Evolutionary conservation across 2,797 vertebrate species (phyloP), one percentile per base, ranked within the genome.

Genomic region (Etheostoma perlongum): DNA sequence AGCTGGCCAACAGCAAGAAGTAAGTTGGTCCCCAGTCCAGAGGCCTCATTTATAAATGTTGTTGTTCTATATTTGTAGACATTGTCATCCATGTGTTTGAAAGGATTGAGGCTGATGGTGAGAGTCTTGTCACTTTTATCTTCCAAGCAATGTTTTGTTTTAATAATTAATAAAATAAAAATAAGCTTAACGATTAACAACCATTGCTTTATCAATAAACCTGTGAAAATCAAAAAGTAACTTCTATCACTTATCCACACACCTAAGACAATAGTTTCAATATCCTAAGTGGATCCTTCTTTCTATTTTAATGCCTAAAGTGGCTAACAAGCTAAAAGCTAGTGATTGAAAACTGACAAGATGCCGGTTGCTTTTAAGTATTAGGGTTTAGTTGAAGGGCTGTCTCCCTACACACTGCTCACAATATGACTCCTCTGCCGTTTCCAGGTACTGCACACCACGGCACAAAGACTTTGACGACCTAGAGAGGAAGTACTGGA

Each of bases 401-500:
- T 0, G 2, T 14, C 0, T 68, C 42, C 25, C 23, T 33, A 44
- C 18, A 58, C 16, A 13, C 3, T 48, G 40, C 51, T 75, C 15
- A 80, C 40, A 70, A 0, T 33, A 30, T 30, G 0, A 67, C 61
- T 36, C 13, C n/a, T 74, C 21, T 49, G 60, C n/a, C 44, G 0
- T 67, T 69, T 72, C 65, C 87, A 99, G 98, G 94, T 99, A 99
- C 84, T 99, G 97, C 87, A 99, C 98, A 6, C 98, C 98, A 0
- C 96, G 95, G 1, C 98, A 99, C 88, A 98, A 99, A 88, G 97
- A 98, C 83, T 99, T 99, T 23, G 98, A 99, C 0, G 98, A 99
- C 88, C 87, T 99, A 69, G 98, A 99, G 78, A 96, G 98, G 77
- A 99, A 99, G 77, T 99, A 99, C 94, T 99, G 98, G 98, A 99